Base-by-base conservation (phyloP, 2,797 vertebrate genomes). In the Sebastes taczanowskii region DNA sequence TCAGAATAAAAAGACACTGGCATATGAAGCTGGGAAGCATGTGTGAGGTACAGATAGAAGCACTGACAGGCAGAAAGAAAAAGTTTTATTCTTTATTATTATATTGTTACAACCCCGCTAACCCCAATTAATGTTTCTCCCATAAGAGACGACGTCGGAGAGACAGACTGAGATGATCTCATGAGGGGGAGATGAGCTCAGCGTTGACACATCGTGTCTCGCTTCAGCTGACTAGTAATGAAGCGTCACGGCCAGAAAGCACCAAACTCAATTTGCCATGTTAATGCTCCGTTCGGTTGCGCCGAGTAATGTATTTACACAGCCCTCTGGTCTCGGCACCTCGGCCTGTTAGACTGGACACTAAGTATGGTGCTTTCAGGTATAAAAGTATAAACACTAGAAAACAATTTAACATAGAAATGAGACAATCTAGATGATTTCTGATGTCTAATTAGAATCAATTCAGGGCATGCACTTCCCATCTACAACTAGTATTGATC, bases 221-320 rank as follows among this genome's bases (percentile, higher is more conserved):
- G 81, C 83, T 83, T 81, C 58, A 88, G 80, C 78, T 71, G 80
- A 81, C 58, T 38, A 73, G 78, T 86, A 91, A 92, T 91, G 74
- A 89, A 88, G 89, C 82, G 14, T 30, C 11, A 4, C 35, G 25
- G 80, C 80, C 85, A 89, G 89, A 89, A 87, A 84, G 73, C 68
- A 83, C 81, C 78, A 81, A 87, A 88, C 77, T 88, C 82, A 91
- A 92, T 93, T 92, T 92, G 76, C 80, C 63, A 13, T 79, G 65
- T 78, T 84, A 82, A 84, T 73, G 83, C 60, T 56, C 67, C 53
- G 22, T 80, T 77, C 72, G 65, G 77, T 82, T 74, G 66, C 58
- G 70, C 81, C 60, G 27, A 62, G 65, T 78, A 60, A 78, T 71
- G 81, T 84, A 69, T 87, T 93, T 90, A 81, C 81, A 86, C 25